phyloP scores from a whole-genome alignment of 2,113 vertebrate genomes.

The Amblyornis subalaris region DNA sequence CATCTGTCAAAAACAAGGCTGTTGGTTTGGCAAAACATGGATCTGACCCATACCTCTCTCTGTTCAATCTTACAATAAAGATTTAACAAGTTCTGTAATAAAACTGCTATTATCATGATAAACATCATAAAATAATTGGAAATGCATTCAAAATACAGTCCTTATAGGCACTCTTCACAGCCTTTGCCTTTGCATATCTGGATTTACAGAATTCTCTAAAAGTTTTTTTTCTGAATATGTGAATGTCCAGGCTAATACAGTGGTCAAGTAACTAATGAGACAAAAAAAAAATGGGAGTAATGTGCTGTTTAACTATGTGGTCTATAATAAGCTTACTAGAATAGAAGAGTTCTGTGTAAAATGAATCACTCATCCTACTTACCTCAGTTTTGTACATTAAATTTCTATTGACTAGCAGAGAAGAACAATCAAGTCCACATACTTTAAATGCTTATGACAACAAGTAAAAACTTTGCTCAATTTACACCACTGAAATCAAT shows the following conservation, averaged over 20 bases:
- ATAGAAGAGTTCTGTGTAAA: background rate
- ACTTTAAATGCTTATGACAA: background rate
- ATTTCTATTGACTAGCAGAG: background rate
- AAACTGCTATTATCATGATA: background rate
- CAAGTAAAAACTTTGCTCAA: background rate
- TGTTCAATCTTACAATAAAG: background rate
- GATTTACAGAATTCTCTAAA: background rate
- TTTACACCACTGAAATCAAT: background rate
- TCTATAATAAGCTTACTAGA: background rate
- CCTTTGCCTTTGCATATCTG: background rate
- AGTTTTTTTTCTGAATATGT: background rate
- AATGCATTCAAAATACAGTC: background rate
- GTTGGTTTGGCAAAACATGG: background rate
- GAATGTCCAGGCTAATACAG: background rate
- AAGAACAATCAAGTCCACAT: background rate
- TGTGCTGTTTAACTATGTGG: rapidly evolving
- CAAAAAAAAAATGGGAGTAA: background rate
- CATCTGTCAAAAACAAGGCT: background rate
- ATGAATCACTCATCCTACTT: background rate
- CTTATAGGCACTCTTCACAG: background rate
- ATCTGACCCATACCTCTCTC: background rate
- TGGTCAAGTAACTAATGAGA: background rate
- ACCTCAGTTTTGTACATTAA: background rate
- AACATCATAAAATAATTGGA: background rate
- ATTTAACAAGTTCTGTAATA: background rate